Conservation (phyloP, 1,140 invertebrate species). For the Drosophila equinoxialis region DNA sequence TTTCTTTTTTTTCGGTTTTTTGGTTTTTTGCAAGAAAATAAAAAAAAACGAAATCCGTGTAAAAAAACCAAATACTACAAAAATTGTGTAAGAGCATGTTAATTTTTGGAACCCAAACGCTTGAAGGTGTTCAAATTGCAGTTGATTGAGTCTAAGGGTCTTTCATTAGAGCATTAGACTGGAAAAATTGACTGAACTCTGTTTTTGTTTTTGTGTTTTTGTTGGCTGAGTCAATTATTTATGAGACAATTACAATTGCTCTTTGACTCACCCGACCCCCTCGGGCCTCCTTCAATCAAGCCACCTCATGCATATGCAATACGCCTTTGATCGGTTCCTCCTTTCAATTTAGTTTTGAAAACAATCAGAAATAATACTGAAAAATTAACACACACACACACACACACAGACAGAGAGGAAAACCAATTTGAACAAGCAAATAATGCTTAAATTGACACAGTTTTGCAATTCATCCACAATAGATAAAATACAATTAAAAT, state of each 20-base stretch:
- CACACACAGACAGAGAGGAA: background rate
- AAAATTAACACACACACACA: conserved; percentile 41
- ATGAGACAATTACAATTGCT: conserved; percentile 33
- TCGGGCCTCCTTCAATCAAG: background rate
- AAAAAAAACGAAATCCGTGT: conserved; percentile 8
- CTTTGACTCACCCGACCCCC: conserved; percentile 25
- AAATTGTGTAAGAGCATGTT: conserved; percentile 73
- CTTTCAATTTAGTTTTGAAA: background rate
- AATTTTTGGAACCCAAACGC: conserved; percentile 39
- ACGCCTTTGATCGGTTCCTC: conserved; percentile 19
- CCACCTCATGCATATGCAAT: conserved; percentile 44
- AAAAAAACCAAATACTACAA: background rate
- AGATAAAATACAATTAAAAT: conserved; percentile 68
- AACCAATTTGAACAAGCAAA: conserved; percentile 27
- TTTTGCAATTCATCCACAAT: conserved; percentile 68
- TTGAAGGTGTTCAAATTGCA: conserved; percentile 68
- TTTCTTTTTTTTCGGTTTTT: conserved; percentile 29
- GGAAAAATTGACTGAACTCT: background rate
- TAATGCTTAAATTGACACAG: conserved; percentile 47
- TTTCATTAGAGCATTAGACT: background rate
- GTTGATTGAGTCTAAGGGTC: conserved; percentile 33
- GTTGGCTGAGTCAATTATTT: conserved; percentile 13
- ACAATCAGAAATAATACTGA: background rate
- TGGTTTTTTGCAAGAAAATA: conserved; percentile 23
- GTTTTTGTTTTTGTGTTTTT: background rate